Conservation (phyloP, 1,140 invertebrate genomes). For the Aphis craccivora region DNA sequence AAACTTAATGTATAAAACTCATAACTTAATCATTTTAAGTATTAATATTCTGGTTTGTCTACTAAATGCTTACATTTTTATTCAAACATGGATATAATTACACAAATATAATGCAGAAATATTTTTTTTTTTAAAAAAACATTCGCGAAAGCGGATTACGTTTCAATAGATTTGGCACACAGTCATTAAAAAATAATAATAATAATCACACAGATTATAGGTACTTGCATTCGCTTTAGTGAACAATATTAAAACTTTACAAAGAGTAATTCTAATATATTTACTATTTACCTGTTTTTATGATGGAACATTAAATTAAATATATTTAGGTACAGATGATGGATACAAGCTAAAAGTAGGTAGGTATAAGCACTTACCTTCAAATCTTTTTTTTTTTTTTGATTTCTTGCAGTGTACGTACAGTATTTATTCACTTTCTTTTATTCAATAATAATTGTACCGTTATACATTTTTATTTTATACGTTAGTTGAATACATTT, state of each 20-base stretch:
- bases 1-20: background rate
- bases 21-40: background rate
- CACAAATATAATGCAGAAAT: background rate
- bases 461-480: too few relatives aligned
- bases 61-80: background rate
- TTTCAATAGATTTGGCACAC: background rate
- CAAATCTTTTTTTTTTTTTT: background rate
- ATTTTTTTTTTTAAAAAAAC: background rate
- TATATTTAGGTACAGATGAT: too few relatives aligned
- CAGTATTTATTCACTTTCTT: background rate
- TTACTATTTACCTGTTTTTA: background rate
- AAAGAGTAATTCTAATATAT: background rate
- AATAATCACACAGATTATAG: background rate
- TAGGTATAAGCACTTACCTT: background rate
- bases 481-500: background rate
- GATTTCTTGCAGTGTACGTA: background rate
- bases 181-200: background rate
- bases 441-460: too few relatives aligned
- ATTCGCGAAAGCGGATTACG: background rate
- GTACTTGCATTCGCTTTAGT: background rate
- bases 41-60: background rate
- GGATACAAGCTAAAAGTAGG: background rate
- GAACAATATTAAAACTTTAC: background rate
- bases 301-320: background rate
- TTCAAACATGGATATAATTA: background rate